Conservation (phyloP, 2,797 vertebrate species). For the Poecilia gillii region DNA sequence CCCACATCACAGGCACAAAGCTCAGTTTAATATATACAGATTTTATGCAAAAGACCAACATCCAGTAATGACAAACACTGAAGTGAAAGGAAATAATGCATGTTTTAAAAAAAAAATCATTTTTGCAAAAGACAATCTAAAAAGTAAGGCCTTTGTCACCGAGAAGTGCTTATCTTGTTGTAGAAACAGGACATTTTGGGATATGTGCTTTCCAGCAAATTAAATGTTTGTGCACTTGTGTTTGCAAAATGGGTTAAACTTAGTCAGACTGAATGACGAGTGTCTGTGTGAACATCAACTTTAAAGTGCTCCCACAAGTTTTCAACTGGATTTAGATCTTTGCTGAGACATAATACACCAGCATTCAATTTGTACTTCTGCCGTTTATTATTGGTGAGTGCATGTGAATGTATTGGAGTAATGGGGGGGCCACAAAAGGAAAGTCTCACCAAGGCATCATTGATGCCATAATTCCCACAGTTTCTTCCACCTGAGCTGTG, state of each 20-base stretch:
- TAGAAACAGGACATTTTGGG: not conserved
- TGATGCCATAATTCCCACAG: not conserved
- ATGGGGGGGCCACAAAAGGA: not conserved
- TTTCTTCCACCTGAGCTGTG: not conserved
- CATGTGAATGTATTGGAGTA: not conserved
- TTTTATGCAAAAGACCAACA: not conserved
- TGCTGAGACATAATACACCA: too few relatives aligned
- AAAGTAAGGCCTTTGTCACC: not conserved
- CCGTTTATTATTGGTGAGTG: not conserved
- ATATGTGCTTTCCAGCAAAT: not conserved
- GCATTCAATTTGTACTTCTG: not conserved
- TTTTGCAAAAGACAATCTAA: not conserved
- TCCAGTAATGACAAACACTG: not conserved
- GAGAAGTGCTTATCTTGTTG: not conserved
- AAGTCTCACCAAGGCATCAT: not conserved
- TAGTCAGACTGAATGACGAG: not conserved
- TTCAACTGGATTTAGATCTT: not conserved
- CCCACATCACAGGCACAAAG: not conserved
- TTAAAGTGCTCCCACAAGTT: not conserved
- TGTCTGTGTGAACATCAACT: not conserved
- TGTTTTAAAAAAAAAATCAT: not conserved
- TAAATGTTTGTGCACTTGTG: not conserved
- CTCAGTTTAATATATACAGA: not conserved
- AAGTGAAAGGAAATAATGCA: not conserved
- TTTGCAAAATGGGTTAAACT: not conserved